Base-by-base conservation (phyloP, 2,888 invertebrate genomes). In the Pollenia griseotomentosa region DNA sequence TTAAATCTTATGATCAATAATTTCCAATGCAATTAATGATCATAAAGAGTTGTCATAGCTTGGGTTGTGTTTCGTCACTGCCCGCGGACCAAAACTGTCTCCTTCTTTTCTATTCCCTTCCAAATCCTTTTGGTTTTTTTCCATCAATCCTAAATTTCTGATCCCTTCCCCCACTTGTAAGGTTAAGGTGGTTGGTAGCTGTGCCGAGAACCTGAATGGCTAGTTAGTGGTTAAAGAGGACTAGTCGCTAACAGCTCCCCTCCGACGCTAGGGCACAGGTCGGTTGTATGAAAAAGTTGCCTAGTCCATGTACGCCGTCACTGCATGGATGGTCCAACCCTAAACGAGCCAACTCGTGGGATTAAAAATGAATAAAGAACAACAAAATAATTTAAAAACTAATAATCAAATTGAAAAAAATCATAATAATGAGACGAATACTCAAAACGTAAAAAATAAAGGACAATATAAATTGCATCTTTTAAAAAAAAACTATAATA, bases 321-420 rank as follows among this genome's bases (percentile, higher is more conserved):
- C 70, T 71, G 55, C 70, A 71, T 71, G 55, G 55, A 55, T 71
- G 42, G 55, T 71, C 70, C 55, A 55, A 55, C 40, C 42, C 33
- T 33, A 6, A 6, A 66, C 77, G 77, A 12, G 77, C 77, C n/a
- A 44, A 77, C 55, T 77, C 66, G 77, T 77, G 77, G 77, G 77
- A 77, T 66, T 65, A 77, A 65, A 77, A 65, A 77, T 77, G 77
- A 7, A 77, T 46, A 53, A 44, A 55, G 44, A 55, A 77, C 55
- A 63, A 42, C 5, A 74, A 61, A 71, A 5, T 55, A 55, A 11
- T 5, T 33, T 33, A 44, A 19, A 44, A 65, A 19, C 46, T 51
- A 53, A 16, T 40, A 16, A 59, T 44, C 44, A 44, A 66, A 63
- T 14, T 7, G 42, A 42, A 10, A 23, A 11, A 11, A 33, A 46